Evolutionary conservation across 2,797 vertebrate genomes (phyloP).

Genomic region (Sternarchorhynchus goeldii): DNA sequence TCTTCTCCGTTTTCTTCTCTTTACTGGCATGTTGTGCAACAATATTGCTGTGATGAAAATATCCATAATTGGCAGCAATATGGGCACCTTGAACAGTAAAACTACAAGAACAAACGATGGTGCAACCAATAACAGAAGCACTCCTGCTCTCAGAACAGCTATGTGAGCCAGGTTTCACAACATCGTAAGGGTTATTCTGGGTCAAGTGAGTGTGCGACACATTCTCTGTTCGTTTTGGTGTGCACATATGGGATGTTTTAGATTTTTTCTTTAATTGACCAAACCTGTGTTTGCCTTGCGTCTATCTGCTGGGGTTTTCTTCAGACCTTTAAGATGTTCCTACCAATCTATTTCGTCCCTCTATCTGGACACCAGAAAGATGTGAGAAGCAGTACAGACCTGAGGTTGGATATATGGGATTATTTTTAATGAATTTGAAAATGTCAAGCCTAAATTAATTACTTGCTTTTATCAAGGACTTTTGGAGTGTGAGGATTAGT

Average conservation of each 20-base stretch:
- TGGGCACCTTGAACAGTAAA: conserved; percentile 1
- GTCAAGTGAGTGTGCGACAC: neutral
- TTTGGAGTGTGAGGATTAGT: conserved; percentile 25
- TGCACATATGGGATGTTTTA: too few relatives aligned
- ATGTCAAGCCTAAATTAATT: conserved; percentile 22
- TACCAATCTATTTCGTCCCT: neutral
- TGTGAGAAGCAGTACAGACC: neutral
- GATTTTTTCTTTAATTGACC: too few relatives aligned
- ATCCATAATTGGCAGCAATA: neutral
- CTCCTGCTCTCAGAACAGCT: too few relatives aligned
- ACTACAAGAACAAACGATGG: neutral
- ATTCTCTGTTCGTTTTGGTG: too few relatives aligned
- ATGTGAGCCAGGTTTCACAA: neutral
- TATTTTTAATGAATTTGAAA: conserved; percentile 26
- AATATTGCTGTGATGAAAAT: conserved; percentile 9
- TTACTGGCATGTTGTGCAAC: neutral
- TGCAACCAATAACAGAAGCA: neutral
- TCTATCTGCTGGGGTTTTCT: too few relatives aligned
- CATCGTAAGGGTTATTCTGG: neutral
- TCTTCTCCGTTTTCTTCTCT: conserved; percentile 34
- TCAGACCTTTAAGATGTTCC: neutral
- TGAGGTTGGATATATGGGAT: conserved; percentile 22
- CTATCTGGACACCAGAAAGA: neutral
- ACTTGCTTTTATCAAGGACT: conserved; percentile 23
- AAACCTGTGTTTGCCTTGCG: too few relatives aligned